Base-by-base conservation (phyloP, 2,797 vertebrate genomes). In the Echeneis naucrates region DNA sequence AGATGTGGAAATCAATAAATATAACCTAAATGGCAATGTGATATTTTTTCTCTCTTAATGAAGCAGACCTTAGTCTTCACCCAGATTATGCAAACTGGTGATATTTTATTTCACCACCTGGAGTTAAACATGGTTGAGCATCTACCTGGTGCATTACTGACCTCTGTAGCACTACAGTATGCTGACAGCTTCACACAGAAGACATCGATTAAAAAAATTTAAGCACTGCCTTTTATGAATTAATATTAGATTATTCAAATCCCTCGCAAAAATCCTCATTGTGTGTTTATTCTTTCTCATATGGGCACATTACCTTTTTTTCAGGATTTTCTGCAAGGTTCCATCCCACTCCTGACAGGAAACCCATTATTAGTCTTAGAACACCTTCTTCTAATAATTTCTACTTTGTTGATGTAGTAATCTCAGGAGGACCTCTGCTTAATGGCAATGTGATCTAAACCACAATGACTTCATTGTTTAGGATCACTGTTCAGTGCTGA, bases 391-490 rank as follows among this genome's bases (percentile, higher is more conserved):
- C n/a, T 76, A 13, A 63, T 67, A 7, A n/a, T 52, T 69, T 65
- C 53, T 38, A 5, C 23, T 68, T 59, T 70, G 53, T 61, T 75
- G 58, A 55, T 38, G 38, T 63, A 48, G 11, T 61, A 24, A 72
- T 69, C 55, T 40, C 50, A 5, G 16, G 3, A 75, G 40, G 24
- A 55, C 51, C n/a, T n/a, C n/a, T n/a, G n/a, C n/a, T n/a, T n/a
- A n/a, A n/a, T n/a, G 2, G 5, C 2, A 17, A 6, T 16, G 4
- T 47, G 52, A 80, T 82, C 60, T 77, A 37, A 68, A 35, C 33
- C 37, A 44, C 58, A 52, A 32, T 53, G 35, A 50, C 67, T 59
- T 58, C 60, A 81, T 72, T 55, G 24, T 40, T 60, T 50, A 45
- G 51, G 6, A 81, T 75, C 71, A 14, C 6, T 58, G 63, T 71